Evolutionary conservation across 2,888 invertebrate species (phyloP), one percentile per base, ranked within the genome.

Genomic region (Leucoma salicis): DNA sequence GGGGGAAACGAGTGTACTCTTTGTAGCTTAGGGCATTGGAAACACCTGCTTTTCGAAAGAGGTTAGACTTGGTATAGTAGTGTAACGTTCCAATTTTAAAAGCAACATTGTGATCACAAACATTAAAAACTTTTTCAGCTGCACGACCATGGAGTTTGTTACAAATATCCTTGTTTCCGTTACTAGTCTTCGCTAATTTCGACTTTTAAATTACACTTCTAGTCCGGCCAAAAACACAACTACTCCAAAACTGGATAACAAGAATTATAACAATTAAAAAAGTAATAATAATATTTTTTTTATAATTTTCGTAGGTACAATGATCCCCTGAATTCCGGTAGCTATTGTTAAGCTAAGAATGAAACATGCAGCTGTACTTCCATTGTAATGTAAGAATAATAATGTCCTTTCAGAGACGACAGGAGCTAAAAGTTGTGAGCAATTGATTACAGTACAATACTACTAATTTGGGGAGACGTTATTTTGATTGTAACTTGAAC

Each of bases 21-120:
- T 12, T 42, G 35, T 24, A 27, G 41, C 41, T 41, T 41, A 41
- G 7, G 31, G 41, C 25, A 15, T 36, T 31, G 14, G 25, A 6
- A 10, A 31, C 16, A 41, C 31, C 24, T n/a, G n/a, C n/a, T 25
- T 35, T 41, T 24, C 27, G n/a, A 18, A n/a, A 27, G 35, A 27
- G 18, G 11, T 32, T 32, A 36, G 13, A 11, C 3, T 18, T 27
- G 14, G 15, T 2, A 21, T 6, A 16, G 6, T 16, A 6, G 8
- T 21, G 21, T 21, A 21, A n/a, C 15, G 8, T n/a, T n/a, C n/a
- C n/a, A n/a, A n/a, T n/a, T n/a, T n/a, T n/a, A n/a, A n/a, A n/a
- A n/a, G n/a, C n/a, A n/a, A n/a, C n/a, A n/a, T n/a, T n/a, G n/a
- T n/a, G n/a, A n/a, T n/a, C n/a, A n/a, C n/a, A n/a, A n/a, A n/a